Evolutionary conservation across 2,888 invertebrate genomes (phyloP).

Genomic region (Troilus luridus): DNA sequence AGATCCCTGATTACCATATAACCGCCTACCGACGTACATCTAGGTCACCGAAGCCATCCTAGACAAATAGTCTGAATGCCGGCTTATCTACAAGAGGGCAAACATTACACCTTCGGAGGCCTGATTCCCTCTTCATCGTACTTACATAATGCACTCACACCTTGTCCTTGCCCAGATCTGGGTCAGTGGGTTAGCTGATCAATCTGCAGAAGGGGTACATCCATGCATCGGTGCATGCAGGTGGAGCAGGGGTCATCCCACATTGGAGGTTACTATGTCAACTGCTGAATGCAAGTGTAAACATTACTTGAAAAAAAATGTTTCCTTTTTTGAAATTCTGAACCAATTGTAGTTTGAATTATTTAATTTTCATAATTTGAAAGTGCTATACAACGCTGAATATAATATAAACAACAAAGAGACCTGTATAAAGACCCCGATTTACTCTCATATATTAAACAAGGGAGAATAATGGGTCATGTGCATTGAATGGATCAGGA

Average conservation of each 20-base stretch:
- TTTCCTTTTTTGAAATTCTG: no score
- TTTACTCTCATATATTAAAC: no score
- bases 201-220: background rate
- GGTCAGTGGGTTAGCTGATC: conserved; percentile 11
- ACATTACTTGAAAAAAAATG: no score
- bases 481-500: no score
- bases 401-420: no score
- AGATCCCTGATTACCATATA: background rate
- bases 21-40: background rate
- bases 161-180: conserved; percentile 8
- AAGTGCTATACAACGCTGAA: no score
- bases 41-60: conserved; percentile 14
- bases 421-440: no score
- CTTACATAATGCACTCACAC: conserved; percentile 29
- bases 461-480: no score
- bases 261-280: background rate
- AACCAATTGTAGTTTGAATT: no score
- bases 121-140: background rate
- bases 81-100: conserved; percentile 26
- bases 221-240: background rate
- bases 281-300: background rate
- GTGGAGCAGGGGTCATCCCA: background rate
- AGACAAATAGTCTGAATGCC: background rate
- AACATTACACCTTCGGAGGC: background rate
- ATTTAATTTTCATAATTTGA: no score